phyloP scores from a whole-genome alignment of 2,797 vertebrate species.

The Pygocentrus nattereri region DNA sequence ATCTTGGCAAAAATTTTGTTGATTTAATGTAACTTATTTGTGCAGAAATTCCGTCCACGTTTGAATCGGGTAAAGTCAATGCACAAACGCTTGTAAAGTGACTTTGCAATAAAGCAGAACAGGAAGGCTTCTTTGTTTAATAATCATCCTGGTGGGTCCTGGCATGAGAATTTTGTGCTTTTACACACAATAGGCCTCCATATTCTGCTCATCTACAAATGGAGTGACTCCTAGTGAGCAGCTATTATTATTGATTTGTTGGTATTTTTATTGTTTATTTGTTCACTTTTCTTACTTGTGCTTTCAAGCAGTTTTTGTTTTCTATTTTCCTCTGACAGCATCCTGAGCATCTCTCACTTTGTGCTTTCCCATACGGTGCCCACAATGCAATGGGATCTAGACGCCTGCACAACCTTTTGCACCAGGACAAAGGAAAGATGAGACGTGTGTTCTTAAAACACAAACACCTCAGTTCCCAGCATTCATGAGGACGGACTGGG shows the following conservation, averaged over 20 bases:
- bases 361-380: not conserved
- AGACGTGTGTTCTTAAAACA: constrained; percentile 1
- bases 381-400: constrained; percentile 24
- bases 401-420: not conserved
- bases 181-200: too few relatives aligned
- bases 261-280: not conserved
- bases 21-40: too few relatives aligned
- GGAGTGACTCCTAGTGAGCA: not conserved
- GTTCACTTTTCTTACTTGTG: too few relatives aligned
- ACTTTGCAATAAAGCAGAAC: too few relatives aligned
- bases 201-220: too few relatives aligned
- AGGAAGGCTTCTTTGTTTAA: too few relatives aligned
- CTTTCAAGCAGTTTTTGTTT: too few relatives aligned
- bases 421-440: constrained; percentile 19
- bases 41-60: not conserved
- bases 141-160: too few relatives aligned
- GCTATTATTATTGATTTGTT: not conserved
- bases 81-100: not conserved
- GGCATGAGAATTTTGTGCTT: too few relatives aligned
- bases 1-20: too few relatives aligned
- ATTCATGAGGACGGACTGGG: not conserved
- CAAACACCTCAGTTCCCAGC: not conserved
- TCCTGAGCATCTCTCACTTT: not conserved
- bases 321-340: not conserved
- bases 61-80: too few relatives aligned